Percentiles rank a stretch among this genome's conserved stretches.
Conservation (phyloP, 1,140 invertebrate genomes). For the Bicyclus anynana region DNA sequence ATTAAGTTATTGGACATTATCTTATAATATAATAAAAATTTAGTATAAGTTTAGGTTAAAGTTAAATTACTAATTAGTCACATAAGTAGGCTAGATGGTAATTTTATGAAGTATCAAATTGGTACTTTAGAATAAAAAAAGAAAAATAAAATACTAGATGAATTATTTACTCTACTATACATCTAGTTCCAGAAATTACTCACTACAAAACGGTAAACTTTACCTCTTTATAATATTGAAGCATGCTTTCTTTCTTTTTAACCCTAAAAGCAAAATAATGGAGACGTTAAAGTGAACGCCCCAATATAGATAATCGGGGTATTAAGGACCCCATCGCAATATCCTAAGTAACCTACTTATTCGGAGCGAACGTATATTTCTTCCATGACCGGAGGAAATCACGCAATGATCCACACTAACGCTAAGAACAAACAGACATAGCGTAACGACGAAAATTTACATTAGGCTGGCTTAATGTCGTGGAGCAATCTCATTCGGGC, state of each 20-base stretch:
- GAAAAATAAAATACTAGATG: no score
- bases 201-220: no score
- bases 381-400: conserved; percentile 47
- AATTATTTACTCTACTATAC: no score
- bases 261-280: background rate
- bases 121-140: no score
- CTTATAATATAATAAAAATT: no score
- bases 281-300: conserved; percentile 1
- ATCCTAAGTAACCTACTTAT: conserved; percentile 9
- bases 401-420: conserved; percentile 37
- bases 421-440: conserved; percentile 53
- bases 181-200: no score
- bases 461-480: conserved; percentile 70
- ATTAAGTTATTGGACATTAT: no score
- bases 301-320: conserved; percentile 13
- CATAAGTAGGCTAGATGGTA: no score
- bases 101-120: no score
- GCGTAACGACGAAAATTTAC: conserved; percentile 69
- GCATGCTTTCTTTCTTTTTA: background rate
- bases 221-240: no score
- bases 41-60: no score
- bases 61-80: no score
- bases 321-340: conserved; percentile 11
- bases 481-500: conserved; percentile 66
- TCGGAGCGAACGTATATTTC: conserved; percentile 17